Conservation (phyloP, 2,888 invertebrate genomes). For the Ormyrus pomaceus region DNA sequence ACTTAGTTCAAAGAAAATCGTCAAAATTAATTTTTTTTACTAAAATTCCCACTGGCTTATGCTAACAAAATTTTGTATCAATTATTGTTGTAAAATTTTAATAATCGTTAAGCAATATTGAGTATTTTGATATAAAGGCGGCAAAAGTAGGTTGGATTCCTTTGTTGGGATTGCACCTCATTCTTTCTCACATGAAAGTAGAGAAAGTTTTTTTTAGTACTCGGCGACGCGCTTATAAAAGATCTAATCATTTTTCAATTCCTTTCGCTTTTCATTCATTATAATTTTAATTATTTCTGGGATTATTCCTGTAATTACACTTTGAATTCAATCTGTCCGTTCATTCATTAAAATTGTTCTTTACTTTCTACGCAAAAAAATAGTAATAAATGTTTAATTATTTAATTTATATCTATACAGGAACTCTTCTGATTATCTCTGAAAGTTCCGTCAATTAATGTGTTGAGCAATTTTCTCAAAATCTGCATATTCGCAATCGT, state of each 20-base stretch:
- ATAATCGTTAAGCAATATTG: slow-evolving; percentile 4
- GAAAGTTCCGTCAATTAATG: no score
- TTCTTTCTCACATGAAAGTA: slow-evolving; percentile 65
- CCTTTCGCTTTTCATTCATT: slow-evolving; percentile 46
- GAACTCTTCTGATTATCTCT: no score
- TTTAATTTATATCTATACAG: no score
- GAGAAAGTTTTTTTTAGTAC: slow-evolving; percentile 64
- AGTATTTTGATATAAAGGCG: slow-evolving; percentile 24
- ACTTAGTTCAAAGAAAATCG: no score
- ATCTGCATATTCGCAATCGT: no score
- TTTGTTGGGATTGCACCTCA: slow-evolving; percentile 44
- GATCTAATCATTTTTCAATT: slow-evolving; percentile 56
- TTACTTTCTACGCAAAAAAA: no score
- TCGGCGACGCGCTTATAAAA: slow-evolving; percentile 54
- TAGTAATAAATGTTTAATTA: no score
- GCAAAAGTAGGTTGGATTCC: slow-evolving; percentile 56
- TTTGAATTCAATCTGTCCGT: no score
- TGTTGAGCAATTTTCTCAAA: no score
- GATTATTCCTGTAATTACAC: neutral
- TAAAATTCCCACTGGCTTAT: no score
- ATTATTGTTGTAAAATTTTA: neutral
- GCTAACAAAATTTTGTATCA: neutral
- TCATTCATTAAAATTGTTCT: no score
- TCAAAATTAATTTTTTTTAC: no score
- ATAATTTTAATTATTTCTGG: slow-evolving; percentile 17